These are phyloP conservation scores for Syritta pipiens DNA, from an alignment of 2,888 invertebrate genomes.

Conservation along the genomic window DNA sequence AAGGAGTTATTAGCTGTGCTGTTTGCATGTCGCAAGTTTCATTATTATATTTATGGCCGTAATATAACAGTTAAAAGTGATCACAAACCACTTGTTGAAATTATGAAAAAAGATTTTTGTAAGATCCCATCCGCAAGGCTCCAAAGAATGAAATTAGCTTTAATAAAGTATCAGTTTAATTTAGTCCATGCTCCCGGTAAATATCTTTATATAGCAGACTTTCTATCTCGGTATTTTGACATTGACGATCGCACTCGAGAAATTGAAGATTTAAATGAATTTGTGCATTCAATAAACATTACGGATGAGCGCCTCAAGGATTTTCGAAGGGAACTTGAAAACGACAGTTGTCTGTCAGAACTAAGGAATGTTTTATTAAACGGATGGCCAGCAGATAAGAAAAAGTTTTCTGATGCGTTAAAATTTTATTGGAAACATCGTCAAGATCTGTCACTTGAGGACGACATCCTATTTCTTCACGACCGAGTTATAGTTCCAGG, in stretches of 20 bases:
- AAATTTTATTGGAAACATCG: conserved; percentile 70
- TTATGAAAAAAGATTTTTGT: neutral
- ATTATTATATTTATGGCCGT: conserved; percentile 13
- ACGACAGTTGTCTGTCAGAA: conserved; percentile 7
- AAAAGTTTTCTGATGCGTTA: too few species aligned
- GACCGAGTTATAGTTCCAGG: conserved; percentile 67
- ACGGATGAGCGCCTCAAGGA: conserved; percentile 40
- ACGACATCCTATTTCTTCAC: conserved; percentile 68
- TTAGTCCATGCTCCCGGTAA: conserved; percentile 7
- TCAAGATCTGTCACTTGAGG: conserved; percentile 69
- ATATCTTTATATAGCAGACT: conserved; percentile 14
- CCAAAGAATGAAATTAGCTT: conserved; percentile 3
- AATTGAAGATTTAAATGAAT: conserved; percentile 52
- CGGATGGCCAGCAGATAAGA: conserved; percentile 60
- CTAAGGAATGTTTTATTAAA: neutral
- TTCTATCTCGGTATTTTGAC: conserved; percentile 40
- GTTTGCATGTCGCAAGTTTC: neutral
- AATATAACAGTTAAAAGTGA: conserved; percentile 7
- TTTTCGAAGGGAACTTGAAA: conserved; percentile 15
- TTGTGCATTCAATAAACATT: conserved; percentile 61
- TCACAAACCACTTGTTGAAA: conserved; percentile 18
- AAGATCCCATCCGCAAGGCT: conserved; percentile 19
- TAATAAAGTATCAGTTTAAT: conserved; percentile 10
- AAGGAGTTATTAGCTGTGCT: conserved; percentile 20
- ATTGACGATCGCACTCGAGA: conserved; percentile 17